These are phyloP conservation scores for Kryphioiulus occultus DNA, from an alignment of 2,888 invertebrate genomes.

Conservation along the genomic window DNA sequence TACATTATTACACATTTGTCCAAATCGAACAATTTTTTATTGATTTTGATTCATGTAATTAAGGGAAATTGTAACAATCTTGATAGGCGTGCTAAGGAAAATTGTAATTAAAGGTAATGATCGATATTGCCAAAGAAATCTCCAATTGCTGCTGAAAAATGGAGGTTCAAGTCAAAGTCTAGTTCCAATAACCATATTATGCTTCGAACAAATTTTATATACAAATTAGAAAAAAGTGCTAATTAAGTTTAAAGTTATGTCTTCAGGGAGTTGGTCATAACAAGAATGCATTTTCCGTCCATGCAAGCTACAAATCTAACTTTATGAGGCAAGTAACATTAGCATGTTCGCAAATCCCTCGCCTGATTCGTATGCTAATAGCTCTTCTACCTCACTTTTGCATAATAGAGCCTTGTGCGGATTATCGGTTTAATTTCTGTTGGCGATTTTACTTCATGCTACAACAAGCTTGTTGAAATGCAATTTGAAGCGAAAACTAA, in stretches of 20 bases:
- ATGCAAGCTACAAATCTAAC: background rate
- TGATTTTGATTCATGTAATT: too few species aligned
- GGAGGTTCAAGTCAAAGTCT: too few species aligned
- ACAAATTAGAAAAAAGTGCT: too few species aligned
- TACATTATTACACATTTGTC: too few species aligned
- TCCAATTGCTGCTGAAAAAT: too few species aligned
- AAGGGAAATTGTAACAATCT: too few species aligned
- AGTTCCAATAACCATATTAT: too few species aligned
- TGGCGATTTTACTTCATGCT: background rate
- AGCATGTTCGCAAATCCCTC: slow-evolving; percentile 2
- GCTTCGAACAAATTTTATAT: too few species aligned
- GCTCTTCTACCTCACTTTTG: background rate
- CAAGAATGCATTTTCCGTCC: background rate
- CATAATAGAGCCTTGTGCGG: background rate
- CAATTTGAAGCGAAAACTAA: slow-evolving; percentile 22
- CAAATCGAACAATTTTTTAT: too few species aligned
- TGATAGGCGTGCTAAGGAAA: too few species aligned
- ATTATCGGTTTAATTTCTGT: slow-evolving; percentile 13
- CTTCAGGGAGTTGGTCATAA: background rate
- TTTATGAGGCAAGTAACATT: background rate
- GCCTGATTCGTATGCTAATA: slow-evolving; percentile 31
- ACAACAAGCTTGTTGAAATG: background rate
- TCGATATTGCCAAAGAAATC: too few species aligned
- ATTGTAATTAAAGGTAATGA: too few species aligned
- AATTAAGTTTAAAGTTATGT: background rate